A percentile compares a stretch with the other conserved stretches of the same genome.
Evolutionary conservation across 2,888 invertebrate species (phyloP).

Genomic region (Aquatica leii): DNA sequence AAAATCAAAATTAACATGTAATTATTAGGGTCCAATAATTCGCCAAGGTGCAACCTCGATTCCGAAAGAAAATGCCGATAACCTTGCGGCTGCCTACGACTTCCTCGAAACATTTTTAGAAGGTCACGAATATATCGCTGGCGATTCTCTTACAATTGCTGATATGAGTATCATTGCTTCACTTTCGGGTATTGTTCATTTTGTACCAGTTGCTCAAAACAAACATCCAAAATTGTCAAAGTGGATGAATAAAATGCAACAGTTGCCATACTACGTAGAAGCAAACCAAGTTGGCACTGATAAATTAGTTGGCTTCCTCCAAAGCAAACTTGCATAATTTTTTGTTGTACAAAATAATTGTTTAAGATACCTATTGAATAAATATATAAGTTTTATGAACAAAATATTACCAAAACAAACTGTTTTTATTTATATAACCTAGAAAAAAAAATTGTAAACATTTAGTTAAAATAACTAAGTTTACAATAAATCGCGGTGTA

Average conservation of each 20-base stretch:
- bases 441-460: too few relatives aligned
- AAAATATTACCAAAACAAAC: too few relatives aligned
- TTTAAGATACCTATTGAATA: background rate
- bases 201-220: constrained; percentile 49
- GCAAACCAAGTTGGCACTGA: constrained; percentile 33
- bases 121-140: constrained; percentile 62
- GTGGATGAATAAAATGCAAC: constrained; percentile 52
- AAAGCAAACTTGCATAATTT: constrained; percentile 24
- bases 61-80: constrained; percentile 29
- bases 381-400: too few relatives aligned
- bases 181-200: constrained; percentile 49
- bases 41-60: constrained; percentile 24
- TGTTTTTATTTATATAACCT: too few relatives aligned
- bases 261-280: constrained; percentile 46
- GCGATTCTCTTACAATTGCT: constrained; percentile 64
- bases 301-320: constrained; percentile 25
- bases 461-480: too few relatives aligned
- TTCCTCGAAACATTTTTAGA: constrained; percentile 62
- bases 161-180: constrained; percentile 62
- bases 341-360: background rate
- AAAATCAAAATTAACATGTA: background rate
- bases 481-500: too few relatives aligned
- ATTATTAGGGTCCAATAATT: constrained; percentile 55
- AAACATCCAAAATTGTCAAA: constrained; percentile 42
- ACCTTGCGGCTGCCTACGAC: constrained; percentile 57